These are phyloP conservation scores for Chrysemys picta DNA, from an alignment of 2,113 vertebrate genomes.

Conservation along the genomic window DNA sequence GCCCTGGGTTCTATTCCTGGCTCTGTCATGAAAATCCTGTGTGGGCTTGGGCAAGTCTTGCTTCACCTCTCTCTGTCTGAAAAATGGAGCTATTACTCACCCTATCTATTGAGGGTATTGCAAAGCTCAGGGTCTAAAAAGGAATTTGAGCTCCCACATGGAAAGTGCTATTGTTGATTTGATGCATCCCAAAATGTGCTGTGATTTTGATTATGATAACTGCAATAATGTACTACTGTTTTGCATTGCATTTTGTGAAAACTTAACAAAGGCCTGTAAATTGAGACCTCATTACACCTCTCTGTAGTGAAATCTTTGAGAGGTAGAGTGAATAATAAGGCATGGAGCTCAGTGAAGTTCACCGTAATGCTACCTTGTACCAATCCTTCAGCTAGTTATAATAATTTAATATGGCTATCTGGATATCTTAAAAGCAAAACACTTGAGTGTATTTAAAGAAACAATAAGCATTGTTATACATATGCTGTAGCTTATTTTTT, in stretches of 20 bases:
- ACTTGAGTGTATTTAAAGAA: neutral
- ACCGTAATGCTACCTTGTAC: neutral
- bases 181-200: neutral
- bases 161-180: neutral
- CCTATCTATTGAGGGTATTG: neutral
- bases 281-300: neutral
- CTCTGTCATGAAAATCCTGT: neutral
- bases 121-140: neutral
- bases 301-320: neutral
- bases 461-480: neutral
- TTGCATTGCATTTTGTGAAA: neutral
- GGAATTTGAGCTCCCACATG: neutral
- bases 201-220: neutral
- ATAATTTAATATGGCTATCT: neutral
- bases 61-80: rapidly evolving
- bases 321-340: neutral
- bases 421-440: neutral
- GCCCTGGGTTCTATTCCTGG: neutral
- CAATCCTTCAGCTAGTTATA: neutral
- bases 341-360: neutral
- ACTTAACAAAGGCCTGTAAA: neutral
- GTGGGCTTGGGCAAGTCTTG: neutral
- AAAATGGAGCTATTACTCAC: no score
- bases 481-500: neutral
- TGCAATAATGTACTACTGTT: neutral